Base-by-base conservation (phyloP, 2,113 vertebrate genomes). In the Ceuthmochares aereus region DNA sequence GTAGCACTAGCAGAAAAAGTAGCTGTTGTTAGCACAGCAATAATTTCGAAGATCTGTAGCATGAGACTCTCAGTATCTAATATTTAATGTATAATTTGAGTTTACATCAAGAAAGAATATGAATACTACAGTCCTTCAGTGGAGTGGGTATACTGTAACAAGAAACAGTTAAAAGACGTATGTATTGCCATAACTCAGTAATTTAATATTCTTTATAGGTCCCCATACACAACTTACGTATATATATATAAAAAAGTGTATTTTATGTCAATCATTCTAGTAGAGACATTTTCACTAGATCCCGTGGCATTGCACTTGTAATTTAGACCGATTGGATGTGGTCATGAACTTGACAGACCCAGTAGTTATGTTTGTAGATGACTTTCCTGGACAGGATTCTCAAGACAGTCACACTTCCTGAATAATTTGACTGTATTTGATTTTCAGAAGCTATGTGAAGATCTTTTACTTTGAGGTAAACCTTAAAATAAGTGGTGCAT, bases 271-370 rank as follows among this genome's bases (percentile, higher is more conserved):
- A 56, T 69, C 56, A 27, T 74, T 66, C 19, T 82, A 49, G 19
- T 16, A 82, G 12, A 66, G n/a, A 58, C 3, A 81, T 32, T 82
- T 91, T 91, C 62, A 72, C 6, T 18, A 64, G 4, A 54, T 47
- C 6, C 23, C 43, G 12, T 23, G 29, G 19, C 43, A 42, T 45
- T 82, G 40, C 0, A 4, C 5, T 47, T 2, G 47, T 25, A 1
- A 13, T 60, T 84, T 74, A 32, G 42, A 45, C 2, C 34, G 10
- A 54, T 87, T 62, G 62, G 32, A 49, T 26, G 27, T 14, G 7
- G 18, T 64, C n/a, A 74, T 23, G n/a, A 87, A n/a, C 26, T 7
- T 64, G 10, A 56, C 18, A 77, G 20, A 74, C 13, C 4, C 36
- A 74, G 29, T 8, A 69, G 43, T 67, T 63, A 42, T 8, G 6